Evolutionary conservation across 1,140 invertebrate species (phyloP).

Genomic region (Parasteatoda tepidariorum): DNA sequence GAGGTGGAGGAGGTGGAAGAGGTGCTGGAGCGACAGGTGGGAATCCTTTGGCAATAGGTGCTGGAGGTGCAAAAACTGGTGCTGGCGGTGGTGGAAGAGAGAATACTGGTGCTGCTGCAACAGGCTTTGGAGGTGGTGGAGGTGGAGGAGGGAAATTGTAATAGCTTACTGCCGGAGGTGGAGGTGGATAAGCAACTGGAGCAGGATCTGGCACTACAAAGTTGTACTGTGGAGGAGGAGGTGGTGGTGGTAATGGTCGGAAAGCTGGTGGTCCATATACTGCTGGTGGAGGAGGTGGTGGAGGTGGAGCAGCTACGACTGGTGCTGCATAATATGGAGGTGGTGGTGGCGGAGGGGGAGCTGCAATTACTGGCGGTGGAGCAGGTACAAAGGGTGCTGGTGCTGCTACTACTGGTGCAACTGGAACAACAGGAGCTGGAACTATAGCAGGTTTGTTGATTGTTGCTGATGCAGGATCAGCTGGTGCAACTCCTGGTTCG

Average conservation of each 20-base stretch:
- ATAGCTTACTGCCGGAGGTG: not conserved
- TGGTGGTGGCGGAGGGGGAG: constrained; percentile 42
- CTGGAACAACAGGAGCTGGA: constrained; percentile 37
- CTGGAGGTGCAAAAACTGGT: not conserved
- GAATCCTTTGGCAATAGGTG: not conserved
- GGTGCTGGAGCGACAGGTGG: constrained; percentile 6
- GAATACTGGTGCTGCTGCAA: not conserved
- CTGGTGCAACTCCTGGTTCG: constrained; percentile 62
- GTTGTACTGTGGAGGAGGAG: not conserved
- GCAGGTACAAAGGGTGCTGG: constrained; percentile 2
- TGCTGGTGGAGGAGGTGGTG: constrained; percentile 31
- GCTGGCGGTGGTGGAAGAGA: constrained; percentile 6
- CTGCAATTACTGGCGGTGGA: constrained; percentile 28
- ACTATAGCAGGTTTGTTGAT: constrained; percentile 63
- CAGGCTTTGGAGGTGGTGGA: not conserved
- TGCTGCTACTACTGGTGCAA: constrained; percentile 33
- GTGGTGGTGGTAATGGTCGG: constrained; percentile 5
- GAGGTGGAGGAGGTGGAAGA: constrained; percentile 1
- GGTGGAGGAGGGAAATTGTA: not conserved
- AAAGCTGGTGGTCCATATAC: not conserved
- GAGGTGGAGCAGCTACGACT: not conserved
- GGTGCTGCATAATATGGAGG: constrained; percentile 8
- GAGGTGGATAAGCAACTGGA: not conserved
- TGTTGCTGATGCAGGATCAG: constrained; percentile 63
- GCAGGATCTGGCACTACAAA: not conserved